Base-by-base conservation (phyloP, 2,888 invertebrate genomes). In the Caenorhabditis sp. region DNA sequence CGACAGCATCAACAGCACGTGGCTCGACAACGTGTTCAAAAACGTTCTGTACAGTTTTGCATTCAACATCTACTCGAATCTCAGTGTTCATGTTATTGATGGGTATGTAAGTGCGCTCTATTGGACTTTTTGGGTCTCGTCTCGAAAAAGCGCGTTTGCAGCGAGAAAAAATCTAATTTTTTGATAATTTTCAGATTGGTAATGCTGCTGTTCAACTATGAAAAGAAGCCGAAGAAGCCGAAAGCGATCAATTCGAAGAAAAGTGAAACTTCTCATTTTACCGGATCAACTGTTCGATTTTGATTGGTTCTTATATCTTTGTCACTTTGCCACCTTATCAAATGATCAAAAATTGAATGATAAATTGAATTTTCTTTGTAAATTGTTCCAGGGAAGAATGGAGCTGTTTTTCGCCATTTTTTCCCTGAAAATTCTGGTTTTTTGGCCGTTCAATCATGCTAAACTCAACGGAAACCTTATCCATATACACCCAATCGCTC, bases 201-300 rank as follows among this genome's bases (percentile, higher is more conserved):
- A 8, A 69, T 69, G 68, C 37, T 69, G 3, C 32, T 69, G 13
- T 69, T 69, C 47, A 69, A 67, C 28, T 67, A 67, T 20, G 67
- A 67, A 24, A 67, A 67, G 26, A 67, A 64, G 18, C 28, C 44
- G 15, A 44, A 24, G 24, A 40, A 47, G 51, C 28, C 28, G 15
- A 26, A 28, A 20, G 47, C 47, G 26, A n/a, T 28, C 22, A 28
- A 26, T 6, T n/a, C n/a, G n/a, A 55, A 55, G 28, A 28, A 28
- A 8, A 55, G 28, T 15, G 28, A 26, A 22, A 55, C 55, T 15
- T 55, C 55, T 13, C 55, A 55, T 20, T 26, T 28, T 9, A n/a
- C 13, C n/a, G 28, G 55, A 13, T 55, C 55, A 1, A n/a, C 28
- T 26, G 28, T 26, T 11, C 26, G 55, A 13, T 15, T 28, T 28